These are phyloP conservation scores for Apostichopus parvimensis DNA, from an alignment of 35 echinoderm and acorn worm genomes.

Conservation along the genomic window DNA sequence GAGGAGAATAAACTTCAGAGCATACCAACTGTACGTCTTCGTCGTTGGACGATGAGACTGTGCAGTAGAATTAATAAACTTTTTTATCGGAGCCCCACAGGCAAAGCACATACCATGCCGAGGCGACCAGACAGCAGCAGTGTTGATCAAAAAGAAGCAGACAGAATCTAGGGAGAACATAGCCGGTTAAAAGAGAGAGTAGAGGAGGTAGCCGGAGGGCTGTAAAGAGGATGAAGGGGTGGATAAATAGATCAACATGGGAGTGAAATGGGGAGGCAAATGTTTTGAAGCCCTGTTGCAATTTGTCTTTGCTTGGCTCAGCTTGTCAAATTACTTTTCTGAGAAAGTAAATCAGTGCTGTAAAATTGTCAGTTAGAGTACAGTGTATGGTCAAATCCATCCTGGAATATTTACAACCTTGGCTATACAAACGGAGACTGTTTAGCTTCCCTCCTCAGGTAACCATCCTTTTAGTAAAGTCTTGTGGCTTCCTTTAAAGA, in stretches of 20 bases:
- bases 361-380: not conserved
- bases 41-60: not conserved
- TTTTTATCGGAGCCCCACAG: not conserved
- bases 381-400: no score
- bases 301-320: not conserved
- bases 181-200: not conserved
- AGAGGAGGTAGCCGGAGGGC: conserved; percentile 9
- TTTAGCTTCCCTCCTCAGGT: no score
- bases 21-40: no score
- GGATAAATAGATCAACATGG: conserved; percentile 17
- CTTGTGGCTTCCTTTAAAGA: no score
- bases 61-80: not conserved
- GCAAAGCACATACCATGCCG: conserved; percentile 1
- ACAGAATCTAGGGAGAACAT: not conserved
- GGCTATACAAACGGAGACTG: no score
- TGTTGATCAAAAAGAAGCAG: not conserved
- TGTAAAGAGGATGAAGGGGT: not conserved
- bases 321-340: not conserved
- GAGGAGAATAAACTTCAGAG: no score
- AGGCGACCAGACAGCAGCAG: not conserved
- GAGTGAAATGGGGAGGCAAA: not conserved
- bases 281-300: not conserved
- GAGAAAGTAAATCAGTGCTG: not conserved
- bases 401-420: no score
- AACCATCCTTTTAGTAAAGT: no score